These are phyloP conservation scores for Pseudopleuronectes americanus DNA, from an alignment of 2,797 vertebrate species.

Conservation along the genomic window DNA sequence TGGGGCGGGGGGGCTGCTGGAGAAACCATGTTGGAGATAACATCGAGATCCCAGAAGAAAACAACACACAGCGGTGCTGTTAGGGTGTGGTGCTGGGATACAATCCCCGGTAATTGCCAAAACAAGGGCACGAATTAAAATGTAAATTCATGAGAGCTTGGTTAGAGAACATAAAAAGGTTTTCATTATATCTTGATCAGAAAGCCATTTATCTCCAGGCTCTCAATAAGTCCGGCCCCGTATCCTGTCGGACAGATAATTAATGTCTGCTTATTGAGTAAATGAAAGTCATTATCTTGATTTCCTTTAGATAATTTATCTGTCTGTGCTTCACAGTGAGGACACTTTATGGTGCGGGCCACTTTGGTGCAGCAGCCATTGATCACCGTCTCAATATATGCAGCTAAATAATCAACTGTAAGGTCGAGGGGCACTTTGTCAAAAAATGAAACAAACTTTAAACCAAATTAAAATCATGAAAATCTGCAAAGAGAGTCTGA, in stretches of 20 bases:
- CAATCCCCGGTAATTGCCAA: constrained; percentile 43
- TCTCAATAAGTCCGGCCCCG: constrained; percentile 68
- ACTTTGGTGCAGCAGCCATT: constrained; percentile 66
- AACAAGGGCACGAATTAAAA: constrained; percentile 60
- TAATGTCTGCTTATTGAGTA: constrained; percentile 85
- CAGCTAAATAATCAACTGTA: constrained; percentile 27
- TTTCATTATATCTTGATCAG: constrained; percentile 78
- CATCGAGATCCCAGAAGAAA: constrained; percentile 56
- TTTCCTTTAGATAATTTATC: constrained; percentile 78
- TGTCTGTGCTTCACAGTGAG: constrained; percentile 57
- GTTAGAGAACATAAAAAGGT: constrained; percentile 67
- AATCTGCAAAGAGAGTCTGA: constrained; percentile 7
- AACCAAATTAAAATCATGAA: constrained; percentile 11
- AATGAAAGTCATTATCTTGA: constrained; percentile 81
- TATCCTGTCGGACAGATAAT: constrained; percentile 79
- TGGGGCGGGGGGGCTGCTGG: neutral
- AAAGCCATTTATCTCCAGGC: constrained; percentile 74
- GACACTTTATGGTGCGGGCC: constrained; percentile 50
- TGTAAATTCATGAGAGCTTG: constrained; percentile 60
- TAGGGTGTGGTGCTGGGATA: constrained; percentile 38
- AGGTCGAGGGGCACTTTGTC: constrained; percentile 31
- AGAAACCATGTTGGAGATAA: constrained; percentile 50
- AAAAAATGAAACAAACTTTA: constrained; percentile 13
- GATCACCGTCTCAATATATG: constrained; percentile 56
- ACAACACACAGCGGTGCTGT: constrained; percentile 27